Conservation (phyloP, 2,888 invertebrate species). For the Xestia xanthographa region DNA sequence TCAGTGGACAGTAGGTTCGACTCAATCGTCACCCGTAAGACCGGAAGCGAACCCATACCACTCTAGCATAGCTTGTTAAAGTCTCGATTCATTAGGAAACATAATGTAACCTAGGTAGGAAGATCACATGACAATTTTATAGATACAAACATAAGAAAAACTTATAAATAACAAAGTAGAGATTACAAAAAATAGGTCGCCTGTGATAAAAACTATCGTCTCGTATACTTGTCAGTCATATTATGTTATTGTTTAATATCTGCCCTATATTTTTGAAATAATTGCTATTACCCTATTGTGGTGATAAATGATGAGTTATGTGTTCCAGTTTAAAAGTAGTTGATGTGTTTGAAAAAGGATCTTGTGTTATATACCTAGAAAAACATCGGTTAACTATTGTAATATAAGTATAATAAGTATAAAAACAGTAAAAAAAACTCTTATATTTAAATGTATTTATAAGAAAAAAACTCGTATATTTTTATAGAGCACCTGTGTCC, state of each 20-base stretch:
- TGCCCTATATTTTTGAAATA: slow-evolving; percentile 60
- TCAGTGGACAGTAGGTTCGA: neutral
- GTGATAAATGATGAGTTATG: slow-evolving; percentile 61
- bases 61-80: neutral
- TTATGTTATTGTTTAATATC: slow-evolving; percentile 53
- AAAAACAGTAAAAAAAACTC: neutral
- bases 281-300: slow-evolving; percentile 60
- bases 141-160: slow-evolving; percentile 34
- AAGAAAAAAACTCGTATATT: neutral
- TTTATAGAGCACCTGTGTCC: too few relatives aligned
- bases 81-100: neutral
- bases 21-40: neutral
- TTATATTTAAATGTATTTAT: too few relatives aligned
- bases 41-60: neutral
- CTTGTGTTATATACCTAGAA: neutral
- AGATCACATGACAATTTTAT: slow-evolving; percentile 20
- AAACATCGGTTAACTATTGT: neutral
- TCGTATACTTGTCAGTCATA: slow-evolving; percentile 20
- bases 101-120: slow-evolving; percentile 4
- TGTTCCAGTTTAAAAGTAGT: slow-evolving; percentile 46
- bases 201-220: slow-evolving; percentile 63
- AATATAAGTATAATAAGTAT: too few relatives aligned
- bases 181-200: slow-evolving; percentile 72
- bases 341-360: slow-evolving; percentile 25
- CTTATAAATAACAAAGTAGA: slow-evolving; percentile 42